Evolutionary conservation across 1,140 invertebrate genomes (phyloP).

Genomic region (Bombus fervidus): DNA sequence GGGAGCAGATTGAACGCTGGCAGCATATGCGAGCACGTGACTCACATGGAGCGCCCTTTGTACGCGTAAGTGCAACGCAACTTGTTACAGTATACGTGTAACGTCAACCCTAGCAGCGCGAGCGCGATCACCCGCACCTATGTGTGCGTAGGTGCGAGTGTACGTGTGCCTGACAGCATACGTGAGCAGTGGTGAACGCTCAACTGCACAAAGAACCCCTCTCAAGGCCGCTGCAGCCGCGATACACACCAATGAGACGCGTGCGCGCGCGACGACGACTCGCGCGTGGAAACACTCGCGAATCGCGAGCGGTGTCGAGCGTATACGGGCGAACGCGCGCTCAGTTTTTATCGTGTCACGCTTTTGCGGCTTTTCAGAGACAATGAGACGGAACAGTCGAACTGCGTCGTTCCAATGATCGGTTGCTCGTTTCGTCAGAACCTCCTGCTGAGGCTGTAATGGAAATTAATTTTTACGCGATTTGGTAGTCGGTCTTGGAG

Average conservation of each 20-base stretch:
- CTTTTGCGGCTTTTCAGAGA: constrained; percentile 75
- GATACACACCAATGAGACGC: constrained; percentile 55
- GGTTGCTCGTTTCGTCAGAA: neutral
- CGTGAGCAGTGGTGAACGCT: constrained; percentile 72
- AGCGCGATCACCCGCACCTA: constrained; percentile 1
- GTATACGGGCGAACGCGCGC: neutral
- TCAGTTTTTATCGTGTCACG: constrained; percentile 62
- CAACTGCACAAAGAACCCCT: constrained; percentile 81
- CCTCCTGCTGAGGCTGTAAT: neutral
- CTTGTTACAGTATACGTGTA: constrained; percentile 70
- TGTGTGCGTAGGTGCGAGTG: constrained; percentile 38
- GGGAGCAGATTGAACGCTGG: constrained; percentile 49
- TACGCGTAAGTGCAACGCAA: constrained; percentile 71
- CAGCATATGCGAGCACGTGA: constrained; percentile 75
- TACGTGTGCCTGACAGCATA: constrained; percentile 54
- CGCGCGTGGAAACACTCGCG: neutral
- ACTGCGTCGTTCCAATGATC: constrained; percentile 39
- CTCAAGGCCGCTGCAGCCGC: constrained; percentile 78
- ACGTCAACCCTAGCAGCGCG: constrained; percentile 38
- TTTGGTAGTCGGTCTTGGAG: neutral
- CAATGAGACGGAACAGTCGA: constrained; percentile 72
- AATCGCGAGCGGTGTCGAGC: neutral
- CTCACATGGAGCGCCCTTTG: constrained; percentile 77
- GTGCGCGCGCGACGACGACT: constrained; percentile 48
- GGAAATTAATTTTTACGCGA: constrained; percentile 7